Percentiles rank a stretch among this genome's conserved stretches.
Evolutionary conservation across 2,888 invertebrate genomes (phyloP).

Genomic region (Pyrochroa serraticornis): DNA sequence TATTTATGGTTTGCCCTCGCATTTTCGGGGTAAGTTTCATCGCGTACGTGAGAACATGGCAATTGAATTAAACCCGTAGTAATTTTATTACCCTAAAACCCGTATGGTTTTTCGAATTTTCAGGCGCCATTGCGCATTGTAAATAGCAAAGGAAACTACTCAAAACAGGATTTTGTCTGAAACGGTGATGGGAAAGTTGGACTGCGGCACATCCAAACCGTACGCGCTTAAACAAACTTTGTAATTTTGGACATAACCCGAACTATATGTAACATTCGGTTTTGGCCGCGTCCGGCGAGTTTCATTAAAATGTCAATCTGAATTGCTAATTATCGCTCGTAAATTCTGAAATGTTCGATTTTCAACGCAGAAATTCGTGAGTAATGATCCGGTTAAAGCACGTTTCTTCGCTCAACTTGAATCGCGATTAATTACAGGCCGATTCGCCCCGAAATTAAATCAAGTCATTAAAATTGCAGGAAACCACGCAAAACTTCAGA

Average conservation of each 20-base stretch:
- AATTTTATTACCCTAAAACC: slow-evolving; percentile 17
- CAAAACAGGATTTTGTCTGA: no score
- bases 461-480: slow-evolving; percentile 23
- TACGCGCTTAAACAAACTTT: no score
- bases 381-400: neutral
- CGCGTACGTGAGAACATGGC: slow-evolving; percentile 20
- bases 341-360: slow-evolving; percentile 6
- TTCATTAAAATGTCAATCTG: slow-evolving; percentile 1
- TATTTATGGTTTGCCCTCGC: no score
- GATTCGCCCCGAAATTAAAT: slow-evolving; percentile 21
- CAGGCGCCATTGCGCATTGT: neutral
- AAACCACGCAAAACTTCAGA: slow-evolving; percentile 17
- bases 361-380: no score
- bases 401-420: slow-evolving; percentile 2
- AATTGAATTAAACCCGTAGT: slow-evolving; percentile 16
- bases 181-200: no score
- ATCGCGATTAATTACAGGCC: slow-evolving; percentile 22
- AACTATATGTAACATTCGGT: no score
- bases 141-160: no score
- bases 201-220: no score
- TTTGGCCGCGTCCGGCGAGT: no score
- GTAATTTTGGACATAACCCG: no score
- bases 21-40: slow-evolving; percentile 11
- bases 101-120: slow-evolving; percentile 15
- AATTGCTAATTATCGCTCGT: slow-evolving; percentile 10